Conservation (phyloP, 1,140 invertebrate genomes). For the Leptinotarsa undecemlineata region DNA sequence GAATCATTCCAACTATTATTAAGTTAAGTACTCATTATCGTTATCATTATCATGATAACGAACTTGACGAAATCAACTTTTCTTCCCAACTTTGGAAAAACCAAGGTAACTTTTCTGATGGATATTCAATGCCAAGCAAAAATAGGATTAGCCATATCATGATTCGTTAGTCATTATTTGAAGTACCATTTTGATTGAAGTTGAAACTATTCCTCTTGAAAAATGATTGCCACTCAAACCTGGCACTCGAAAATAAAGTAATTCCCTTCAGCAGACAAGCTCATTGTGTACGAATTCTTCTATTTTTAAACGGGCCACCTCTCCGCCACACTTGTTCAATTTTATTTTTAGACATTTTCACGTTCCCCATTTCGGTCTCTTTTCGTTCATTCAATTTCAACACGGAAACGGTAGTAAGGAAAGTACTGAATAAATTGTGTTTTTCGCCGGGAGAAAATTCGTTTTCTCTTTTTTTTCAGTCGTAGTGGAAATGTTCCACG, state of each 20-base stretch:
- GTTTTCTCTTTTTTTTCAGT: neutral
- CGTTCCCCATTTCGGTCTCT: slow-evolving; percentile 6
- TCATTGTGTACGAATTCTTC: neutral
- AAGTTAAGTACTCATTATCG: too few relatives aligned
- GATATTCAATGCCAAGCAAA: too few relatives aligned
- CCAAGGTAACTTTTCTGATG: too few relatives aligned
- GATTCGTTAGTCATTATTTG: too few relatives aligned
- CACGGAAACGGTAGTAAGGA: slow-evolving; percentile 16
- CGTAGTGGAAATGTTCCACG: neutral
- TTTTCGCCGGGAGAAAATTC: neutral
- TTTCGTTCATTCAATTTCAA: slow-evolving; percentile 21
- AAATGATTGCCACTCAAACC: neutral
- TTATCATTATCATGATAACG: too few relatives aligned
- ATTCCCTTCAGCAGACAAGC: neutral
- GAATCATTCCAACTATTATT: too few relatives aligned
- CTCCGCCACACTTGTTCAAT: neutral
- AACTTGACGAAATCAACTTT: too few relatives aligned
- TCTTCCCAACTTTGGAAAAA: too few relatives aligned
- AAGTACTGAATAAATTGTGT: slow-evolving; percentile 20
- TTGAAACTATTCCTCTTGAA: too few relatives aligned
- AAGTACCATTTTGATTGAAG: too few relatives aligned
- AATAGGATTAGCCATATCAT: too few relatives aligned
- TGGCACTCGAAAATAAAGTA: neutral
- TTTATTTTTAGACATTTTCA: slow-evolving; percentile 20
- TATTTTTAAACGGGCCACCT: neutral